These are phyloP conservation scores for Leucozona laternaria DNA, from an alignment of 2,888 invertebrate genomes.

Conservation along the genomic window DNA sequence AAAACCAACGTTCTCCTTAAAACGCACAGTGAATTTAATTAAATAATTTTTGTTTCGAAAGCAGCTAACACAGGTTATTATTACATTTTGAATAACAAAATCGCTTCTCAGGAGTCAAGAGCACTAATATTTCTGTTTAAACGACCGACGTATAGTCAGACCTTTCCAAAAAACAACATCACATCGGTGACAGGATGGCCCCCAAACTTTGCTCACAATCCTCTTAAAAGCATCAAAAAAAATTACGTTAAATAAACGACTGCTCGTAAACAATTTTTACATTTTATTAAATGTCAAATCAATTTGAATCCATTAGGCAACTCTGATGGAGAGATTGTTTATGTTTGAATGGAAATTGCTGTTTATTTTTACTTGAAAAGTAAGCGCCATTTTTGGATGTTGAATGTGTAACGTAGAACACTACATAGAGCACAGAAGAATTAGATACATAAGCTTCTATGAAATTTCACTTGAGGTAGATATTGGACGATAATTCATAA, in stretches of 20 bases:
- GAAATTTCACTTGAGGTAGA: no score
- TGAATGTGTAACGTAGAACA: no score
- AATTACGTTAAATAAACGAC: conserved; percentile 60
- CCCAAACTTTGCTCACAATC: not conserved
- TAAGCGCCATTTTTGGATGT: no score
- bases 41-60: conserved; percentile 69
- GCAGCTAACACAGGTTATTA: conserved; percentile 56
- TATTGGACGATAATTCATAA: no score
- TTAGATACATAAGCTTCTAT: no score
- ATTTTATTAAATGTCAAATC: conserved; percentile 72
- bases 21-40: conserved; percentile 68
- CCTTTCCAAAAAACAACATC: not conserved
- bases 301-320: conserved; percentile 70
- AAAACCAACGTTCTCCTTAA: conserved; percentile 22
- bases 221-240: conserved; percentile 58
- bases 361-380: not conserved
- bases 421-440: no score
- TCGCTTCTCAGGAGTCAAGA: conserved; percentile 29
- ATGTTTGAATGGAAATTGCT: not conserved
- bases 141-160: not conserved
- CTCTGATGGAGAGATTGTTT: conserved; percentile 48
- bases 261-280: conserved; percentile 67
- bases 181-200: not conserved
- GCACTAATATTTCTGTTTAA: not conserved
- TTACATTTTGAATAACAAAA: conserved; percentile 50